Evolutionary conservation across 2,888 invertebrate genomes (phyloP).

Genomic region (Nephrotoma appendiculata): DNA sequence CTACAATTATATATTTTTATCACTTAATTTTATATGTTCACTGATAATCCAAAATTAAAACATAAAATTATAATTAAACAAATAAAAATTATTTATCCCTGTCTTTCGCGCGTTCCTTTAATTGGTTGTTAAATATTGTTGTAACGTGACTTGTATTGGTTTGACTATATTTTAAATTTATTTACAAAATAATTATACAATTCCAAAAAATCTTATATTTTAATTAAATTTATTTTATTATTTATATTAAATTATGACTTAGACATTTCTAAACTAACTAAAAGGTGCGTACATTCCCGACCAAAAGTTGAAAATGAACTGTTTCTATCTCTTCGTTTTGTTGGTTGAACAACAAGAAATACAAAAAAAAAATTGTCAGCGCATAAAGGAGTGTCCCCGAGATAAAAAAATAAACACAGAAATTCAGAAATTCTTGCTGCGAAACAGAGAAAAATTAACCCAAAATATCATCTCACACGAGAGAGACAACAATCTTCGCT

Average conservation of each 20-base stretch:
- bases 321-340: neutral
- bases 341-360: neutral
- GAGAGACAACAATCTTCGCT: neutral
- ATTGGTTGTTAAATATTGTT: neutral
- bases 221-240: neutral
- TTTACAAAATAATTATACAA: neutral
- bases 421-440: neutral
- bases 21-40: neutral
- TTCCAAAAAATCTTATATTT: neutral
- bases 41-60: slow-evolving; percentile 6
- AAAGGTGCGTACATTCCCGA: slow-evolving; percentile 15
- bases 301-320: slow-evolving; percentile 17
- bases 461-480: neutral
- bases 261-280: slow-evolving; percentile 16
- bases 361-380: neutral
- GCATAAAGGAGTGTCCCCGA: slow-evolving; percentile 2
- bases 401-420: neutral
- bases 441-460: neutral
- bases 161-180: neutral
- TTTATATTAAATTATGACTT: slow-evolving; percentile 9
- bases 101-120: neutral
- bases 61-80: neutral
- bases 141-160: neutral
- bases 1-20: neutral
- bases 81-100: neutral